Conservation (phyloP, 2,113 vertebrate genomes). For the Xenopus borealis region DNA sequence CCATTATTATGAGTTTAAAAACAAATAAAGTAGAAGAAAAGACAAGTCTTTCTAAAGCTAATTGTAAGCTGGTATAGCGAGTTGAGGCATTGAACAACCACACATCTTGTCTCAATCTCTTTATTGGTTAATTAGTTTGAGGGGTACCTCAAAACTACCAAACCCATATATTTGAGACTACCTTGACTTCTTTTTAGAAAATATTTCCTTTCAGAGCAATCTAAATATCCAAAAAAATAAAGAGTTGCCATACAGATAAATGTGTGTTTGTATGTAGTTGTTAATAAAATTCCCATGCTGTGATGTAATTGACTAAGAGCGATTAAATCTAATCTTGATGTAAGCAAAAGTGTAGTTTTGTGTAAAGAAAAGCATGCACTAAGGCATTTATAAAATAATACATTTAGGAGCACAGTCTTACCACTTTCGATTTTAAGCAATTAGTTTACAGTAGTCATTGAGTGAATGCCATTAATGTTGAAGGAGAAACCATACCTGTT, state of each 20-base stretch:
- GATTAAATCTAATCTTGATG: slow-evolving; percentile 37
- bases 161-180: too few species aligned
- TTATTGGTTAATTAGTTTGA: too few species aligned
- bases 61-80: too few species aligned
- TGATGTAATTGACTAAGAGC: slow-evolving; percentile 24
- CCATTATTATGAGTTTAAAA: too few species aligned
- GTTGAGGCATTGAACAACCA: too few species aligned
- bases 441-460: slow-evolving; percentile 67
- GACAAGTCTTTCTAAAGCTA: too few species aligned
- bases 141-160: too few species aligned
- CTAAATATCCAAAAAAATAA: too few species aligned
- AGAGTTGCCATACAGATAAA: background rate
- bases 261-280: background rate
- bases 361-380: slow-evolving; percentile 19
- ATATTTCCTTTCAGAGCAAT: too few species aligned
- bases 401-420: slow-evolving; percentile 22
- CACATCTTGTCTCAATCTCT: too few species aligned
- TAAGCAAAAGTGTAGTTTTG: slow-evolving; percentile 17
- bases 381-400: slow-evolving; percentile 43
- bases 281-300: background rate
- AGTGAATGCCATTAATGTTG: slow-evolving; percentile 72
- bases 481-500: slow-evolving; percentile 74
- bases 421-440: slow-evolving; percentile 53
- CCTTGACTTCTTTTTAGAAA: too few species aligned
- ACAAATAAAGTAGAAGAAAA: too few species aligned